Conservation (phyloP, 2,888 invertebrate species). For the Imbricaverruca yamaguchii region DNA sequence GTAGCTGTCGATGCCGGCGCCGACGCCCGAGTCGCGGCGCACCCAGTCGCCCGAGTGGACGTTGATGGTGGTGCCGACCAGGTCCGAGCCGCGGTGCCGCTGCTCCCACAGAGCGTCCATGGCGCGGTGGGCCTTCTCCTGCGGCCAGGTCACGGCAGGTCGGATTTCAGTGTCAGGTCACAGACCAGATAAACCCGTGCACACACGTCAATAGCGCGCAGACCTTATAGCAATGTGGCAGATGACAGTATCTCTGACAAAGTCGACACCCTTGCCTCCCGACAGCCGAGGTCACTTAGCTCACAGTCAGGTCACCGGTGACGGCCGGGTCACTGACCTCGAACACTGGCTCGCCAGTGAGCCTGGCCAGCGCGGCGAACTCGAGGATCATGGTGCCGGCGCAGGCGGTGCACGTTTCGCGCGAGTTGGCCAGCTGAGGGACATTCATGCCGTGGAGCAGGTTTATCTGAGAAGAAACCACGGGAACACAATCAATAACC, state of each 20-base stretch:
- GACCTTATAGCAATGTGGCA: no score
- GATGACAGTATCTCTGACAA: no score
- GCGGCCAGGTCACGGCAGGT: neutral
- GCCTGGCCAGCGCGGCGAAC: constrained; percentile 88
- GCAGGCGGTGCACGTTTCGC: constrained; percentile 95
- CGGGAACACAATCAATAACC: no score
- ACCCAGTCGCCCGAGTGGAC: constrained; percentile 99
- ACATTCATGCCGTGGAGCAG: constrained; percentile 72
- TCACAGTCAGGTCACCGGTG: no score
- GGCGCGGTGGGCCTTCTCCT: constrained; percentile 84
- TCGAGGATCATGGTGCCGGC: constrained; percentile 97
- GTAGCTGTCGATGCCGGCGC: constrained; percentile 98
- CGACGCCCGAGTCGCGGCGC: constrained; percentile 80
- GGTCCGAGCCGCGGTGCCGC: constrained; percentile 78
- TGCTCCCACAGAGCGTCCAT: constrained; percentile 97
- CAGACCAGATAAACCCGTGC: no score
- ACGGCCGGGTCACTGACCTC: constrained; percentile 49
- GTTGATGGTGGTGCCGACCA: constrained; percentile 96
- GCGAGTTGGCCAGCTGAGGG: constrained; percentile 60
- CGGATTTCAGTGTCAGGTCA: no score
- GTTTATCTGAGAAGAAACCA: constrained; percentile 52
- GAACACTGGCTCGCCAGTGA: constrained; percentile 67
- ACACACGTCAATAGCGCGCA: no score
- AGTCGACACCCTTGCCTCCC: no score
- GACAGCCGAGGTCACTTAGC: no score